Evolutionary conservation across 2,888 invertebrate species (phyloP).

Genomic region (Drosophila anomelani): DNA sequence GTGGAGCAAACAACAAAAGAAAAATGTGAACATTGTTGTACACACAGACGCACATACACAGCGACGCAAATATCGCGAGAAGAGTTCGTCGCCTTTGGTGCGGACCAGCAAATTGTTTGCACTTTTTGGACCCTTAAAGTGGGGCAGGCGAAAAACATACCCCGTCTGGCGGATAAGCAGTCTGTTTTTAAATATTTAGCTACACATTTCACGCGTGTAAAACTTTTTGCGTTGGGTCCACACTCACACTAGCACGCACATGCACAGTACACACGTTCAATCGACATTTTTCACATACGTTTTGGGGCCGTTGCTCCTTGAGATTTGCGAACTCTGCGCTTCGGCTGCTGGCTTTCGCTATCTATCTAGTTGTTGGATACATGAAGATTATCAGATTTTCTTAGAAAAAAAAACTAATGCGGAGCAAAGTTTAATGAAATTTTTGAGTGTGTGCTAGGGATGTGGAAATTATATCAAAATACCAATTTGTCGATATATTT

Average conservation of each 20-base stretch:
- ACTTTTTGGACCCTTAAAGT: conserved; percentile 40
- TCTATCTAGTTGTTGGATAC: conserved; percentile 19
- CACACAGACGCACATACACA: conserved; percentile 58
- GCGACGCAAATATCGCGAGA: conserved; percentile 74
- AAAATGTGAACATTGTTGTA: conserved; percentile 78
- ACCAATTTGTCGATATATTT: conserved; percentile 10
- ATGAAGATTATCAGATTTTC: conserved; percentile 22
- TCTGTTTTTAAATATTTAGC: conserved; percentile 58
- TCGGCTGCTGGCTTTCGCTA: conserved; percentile 16
- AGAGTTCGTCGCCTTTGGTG: conserved; percentile 46
- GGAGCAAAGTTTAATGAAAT: conserved; percentile 36
- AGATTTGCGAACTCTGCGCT: conserved; percentile 15
- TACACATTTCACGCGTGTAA: conserved; percentile 64
- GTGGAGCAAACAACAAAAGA: conserved; percentile 73
- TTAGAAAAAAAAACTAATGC: conserved; percentile 43
- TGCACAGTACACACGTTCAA: conserved; percentile 57
- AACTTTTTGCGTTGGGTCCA: conserved; percentile 76
- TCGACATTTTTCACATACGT: conserved; percentile 71
- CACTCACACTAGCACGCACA: conserved; percentile 60
- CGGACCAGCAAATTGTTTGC: conserved; percentile 40
- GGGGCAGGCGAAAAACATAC: conserved; percentile 24
- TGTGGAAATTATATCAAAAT: conserved; percentile 5
- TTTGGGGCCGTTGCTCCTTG: conserved; percentile 52
- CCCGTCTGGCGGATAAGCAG: conserved; percentile 29
- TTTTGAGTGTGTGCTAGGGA: conserved; percentile 7